Evolutionary conservation across 2,888 invertebrate genomes (phyloP).

Genomic region (Drosophila histrio): DNA sequence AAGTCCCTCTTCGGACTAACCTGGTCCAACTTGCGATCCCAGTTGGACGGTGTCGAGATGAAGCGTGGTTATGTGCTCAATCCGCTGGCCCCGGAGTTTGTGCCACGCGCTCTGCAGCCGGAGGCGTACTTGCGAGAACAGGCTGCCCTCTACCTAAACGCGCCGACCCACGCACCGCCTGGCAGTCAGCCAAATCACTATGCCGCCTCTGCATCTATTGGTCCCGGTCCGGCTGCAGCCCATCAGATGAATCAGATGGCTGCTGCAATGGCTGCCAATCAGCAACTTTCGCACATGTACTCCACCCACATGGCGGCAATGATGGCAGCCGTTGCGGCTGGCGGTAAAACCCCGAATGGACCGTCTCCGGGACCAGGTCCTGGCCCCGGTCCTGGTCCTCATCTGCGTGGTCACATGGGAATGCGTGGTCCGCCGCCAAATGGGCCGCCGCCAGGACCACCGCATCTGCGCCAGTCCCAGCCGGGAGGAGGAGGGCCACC

Average conservation of each 20-base stretch:
- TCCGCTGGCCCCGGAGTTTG: conserved; percentile 92
- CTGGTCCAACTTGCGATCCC: conserved; percentile 88
- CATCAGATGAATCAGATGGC: conserved; percentile 80
- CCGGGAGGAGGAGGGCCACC: conserved; percentile 56
- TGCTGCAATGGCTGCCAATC: conserved; percentile 73
- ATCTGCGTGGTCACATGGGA: conserved; percentile 67
- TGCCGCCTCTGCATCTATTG: conserved; percentile 61
- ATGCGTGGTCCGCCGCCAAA: conserved; percentile 74
- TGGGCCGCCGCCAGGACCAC: conserved; percentile 73
- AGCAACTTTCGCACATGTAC: conserved; percentile 77
- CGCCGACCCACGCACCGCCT: conserved; percentile 47
- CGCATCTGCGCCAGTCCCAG: conserved; percentile 74
- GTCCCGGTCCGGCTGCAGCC: conserved; percentile 58
- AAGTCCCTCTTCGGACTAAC: conserved; percentile 90
- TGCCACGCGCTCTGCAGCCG: conserved; percentile 87
- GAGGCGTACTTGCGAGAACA: conserved; percentile 85
- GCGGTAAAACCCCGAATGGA: conserved; percentile 61
- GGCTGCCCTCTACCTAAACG: conserved; percentile 80
- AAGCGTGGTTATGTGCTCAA: conserved; percentile 91
- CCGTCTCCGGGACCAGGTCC: conserved; percentile 65
- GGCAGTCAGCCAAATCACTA: conserved; percentile 62
- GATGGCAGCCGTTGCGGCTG: conserved; percentile 70
- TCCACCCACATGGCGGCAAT: conserved; percentile 79
- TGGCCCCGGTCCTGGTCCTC: conserved; percentile 69
- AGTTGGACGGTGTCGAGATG: conserved; percentile 90